Evolutionary conservation across 2,797 vertebrate species (phyloP), one percentile per base, ranked within the genome.

Genomic region (Oreochromis mossambicus): DNA sequence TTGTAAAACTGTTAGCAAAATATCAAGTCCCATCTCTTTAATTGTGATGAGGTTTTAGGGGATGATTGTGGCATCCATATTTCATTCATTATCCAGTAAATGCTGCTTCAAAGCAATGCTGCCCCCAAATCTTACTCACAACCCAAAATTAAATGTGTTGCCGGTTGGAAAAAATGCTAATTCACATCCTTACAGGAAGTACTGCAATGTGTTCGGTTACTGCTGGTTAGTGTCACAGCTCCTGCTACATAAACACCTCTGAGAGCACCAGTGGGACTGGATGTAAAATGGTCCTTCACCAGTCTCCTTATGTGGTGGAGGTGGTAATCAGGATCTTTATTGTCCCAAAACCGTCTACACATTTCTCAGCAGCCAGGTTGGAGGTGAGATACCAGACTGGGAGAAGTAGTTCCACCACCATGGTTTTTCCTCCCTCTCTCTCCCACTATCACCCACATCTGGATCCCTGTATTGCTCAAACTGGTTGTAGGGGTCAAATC

Each of bases 391-490:
- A 52, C 96, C 97, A 15, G 97, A 95, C 19, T 97, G 97, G 48
- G 97, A 97, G 92, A 99, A 99, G 92, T 99, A 99, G 15, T 95
- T 95, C 99, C 99, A 99, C 99, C 98, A 99, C 98, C 98, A 99
- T 0, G 98, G 99, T 88, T 98, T 99, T 90, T 97, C 97, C 95
- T 96, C 15, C 66, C 89, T 96, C 92, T 86, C 93, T 85, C 92
- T 91, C 34, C 88, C 95, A 0, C 86, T 89, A 61, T 95, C 94
- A 0, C 66, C 84, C 3, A 73, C 77, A 8, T 92, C 90, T 11
- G 87, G 80, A 54, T 92, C 89, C 1, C 80, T 79, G 84, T 96
- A 92, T 68, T 94, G 96, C 87, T 97, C 96, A 48, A 97, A 97
- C 50, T 97, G 95, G 87, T 97, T 97, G 82, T 96, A 96, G 0